Conservation (phyloP, 2,888 invertebrate genomes). For the Lottia scabra region DNA sequence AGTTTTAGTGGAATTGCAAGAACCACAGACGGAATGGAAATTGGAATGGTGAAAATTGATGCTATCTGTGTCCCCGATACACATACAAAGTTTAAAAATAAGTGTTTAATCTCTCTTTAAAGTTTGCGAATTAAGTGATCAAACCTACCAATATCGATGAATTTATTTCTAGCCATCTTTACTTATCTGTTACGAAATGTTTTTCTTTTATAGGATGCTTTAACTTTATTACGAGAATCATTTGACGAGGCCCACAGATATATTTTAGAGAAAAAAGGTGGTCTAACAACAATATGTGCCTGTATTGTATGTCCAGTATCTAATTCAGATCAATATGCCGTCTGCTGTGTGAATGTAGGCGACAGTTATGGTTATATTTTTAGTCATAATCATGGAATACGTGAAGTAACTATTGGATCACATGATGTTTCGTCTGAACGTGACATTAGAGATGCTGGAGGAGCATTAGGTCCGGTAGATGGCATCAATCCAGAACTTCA, state of each 20-base stretch:
- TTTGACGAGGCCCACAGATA: slow-evolving; percentile 88
- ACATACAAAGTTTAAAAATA: too few relatives aligned
- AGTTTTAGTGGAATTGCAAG: too few relatives aligned
- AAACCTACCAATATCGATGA: too few relatives aligned
- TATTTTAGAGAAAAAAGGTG: slow-evolving; percentile 81
- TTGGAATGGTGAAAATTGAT: too few relatives aligned
- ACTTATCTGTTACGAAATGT: neutral
- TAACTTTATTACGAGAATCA: slow-evolving; percentile 81
- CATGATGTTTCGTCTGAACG: slow-evolving; percentile 86
- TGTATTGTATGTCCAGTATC: slow-evolving; percentile 75
- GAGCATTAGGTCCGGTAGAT: slow-evolving; percentile 88
- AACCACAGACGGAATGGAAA: too few relatives aligned
- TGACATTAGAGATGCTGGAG: slow-evolving; percentile 89
- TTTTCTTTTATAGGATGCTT: slow-evolving; percentile 75
- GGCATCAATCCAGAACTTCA: slow-evolving; percentile 85
- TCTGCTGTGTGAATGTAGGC: slow-evolving; percentile 90
- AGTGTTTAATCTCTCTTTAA: too few relatives aligned
- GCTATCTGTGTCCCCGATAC: too few relatives aligned
- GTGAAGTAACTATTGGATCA: slow-evolving; percentile 83
- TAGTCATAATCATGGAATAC: slow-evolving; percentile 79
- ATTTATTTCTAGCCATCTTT: too few relatives aligned
- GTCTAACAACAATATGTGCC: slow-evolving; percentile 85
- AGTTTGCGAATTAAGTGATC: too few relatives aligned
- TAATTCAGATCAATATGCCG: slow-evolving; percentile 74
- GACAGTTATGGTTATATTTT: slow-evolving; percentile 91